Evolutionary conservation across 2,113 vertebrate species (phyloP), one percentile per base, ranked within the genome.

Genomic region (Trachemys scripta): DNA sequence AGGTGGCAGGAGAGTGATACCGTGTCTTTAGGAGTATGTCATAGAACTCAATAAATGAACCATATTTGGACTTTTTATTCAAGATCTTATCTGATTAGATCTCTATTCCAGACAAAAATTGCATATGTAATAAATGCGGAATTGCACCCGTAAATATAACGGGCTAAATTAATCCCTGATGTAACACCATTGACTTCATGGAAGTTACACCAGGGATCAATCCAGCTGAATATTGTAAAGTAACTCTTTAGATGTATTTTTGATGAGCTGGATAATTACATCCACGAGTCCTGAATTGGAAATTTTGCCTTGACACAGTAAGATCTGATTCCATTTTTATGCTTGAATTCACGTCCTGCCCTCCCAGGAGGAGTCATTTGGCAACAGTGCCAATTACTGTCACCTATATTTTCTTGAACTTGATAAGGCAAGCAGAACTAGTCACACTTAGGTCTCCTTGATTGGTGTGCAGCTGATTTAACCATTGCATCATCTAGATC

Each of bases 351-450:
- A 85, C 47, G 83, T 59, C 50, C 42, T 94, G 10, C 82, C 6
- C 78, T 89, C 94, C 93, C 90, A 54, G 87, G 78, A 86, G 92
- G 95, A 83, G 79, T 87, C 84, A 20, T 92, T 96, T 97, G 87
- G 89, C 85, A 94, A 35, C 92, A 90, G n/a, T 89, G 38, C 81
- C 85, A 95, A 94, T 96, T 96, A 92, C 96, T 96, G 92, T 96
- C 97, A 96, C 89, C 92, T 95, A 90, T 88, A 94, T 92, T 83
- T 29, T 24, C 85, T 87, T 92, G 92, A 92, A 92, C 94, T 65
- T 92, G 94, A 88, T 84, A 53, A 93, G 96, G 95, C 96, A 97
- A 93, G 89, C 87, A 90, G 84, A 97, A 96, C 92, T 91, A 88
- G 87, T 89, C 93, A 79, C 65, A 91, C 89, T 96, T 93, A 95